Evolutionary conservation across 2,113 vertebrate genomes (phyloP), one percentile per base, ranked within the genome.

Genomic region (Furnarius figulus): DNA sequence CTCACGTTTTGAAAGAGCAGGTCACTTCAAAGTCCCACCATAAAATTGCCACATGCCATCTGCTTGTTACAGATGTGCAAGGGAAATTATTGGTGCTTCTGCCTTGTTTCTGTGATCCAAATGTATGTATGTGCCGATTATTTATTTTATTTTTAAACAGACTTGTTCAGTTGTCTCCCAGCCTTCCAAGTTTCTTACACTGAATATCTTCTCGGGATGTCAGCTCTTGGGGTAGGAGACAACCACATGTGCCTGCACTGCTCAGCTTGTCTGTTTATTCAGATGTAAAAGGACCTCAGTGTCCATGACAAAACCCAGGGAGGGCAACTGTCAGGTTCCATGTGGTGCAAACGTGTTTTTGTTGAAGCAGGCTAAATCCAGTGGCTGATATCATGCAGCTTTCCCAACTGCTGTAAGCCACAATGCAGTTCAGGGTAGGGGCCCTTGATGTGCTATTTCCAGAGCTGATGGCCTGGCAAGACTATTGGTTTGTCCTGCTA

Each of bases 51-150:
- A 73, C n/a, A 84, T 86, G 27, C 85, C 79, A 90, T 93, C 88
- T 96, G 79, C 79, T 88, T 17, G 0, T 90, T 94, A 90, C 42
- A 80, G 93, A 94, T 40, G 49, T 72, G 80, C 83, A 71, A 78
- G 72, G 76, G 79, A 92, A 90, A 81, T 90, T 71, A 56, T 74
- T 63, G 68, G 37, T 75, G 65, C 73, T 92, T 94, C 83, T 95
- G 92, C 83, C 68, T 93, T 92, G 47, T 92, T 96, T 95, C 88
- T 92, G 52, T 89, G 76, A 84, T 90, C 76, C 95, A 96, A 96
- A 89, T 90, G 56, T 84, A 77, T 90, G 40, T 80, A 67, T 72
- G 52, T 68, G 87, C 67, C 79, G 65, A 85, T 86, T 90, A 90
- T 71, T 87, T 85, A 65, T 84, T 86, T 94, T 88, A 80, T 92